Percentiles rank a stretch among this genome's conserved stretches.
Conservation (phyloP, 2,797 vertebrate species). For the Gobionotothen gibberifrons region DNA sequence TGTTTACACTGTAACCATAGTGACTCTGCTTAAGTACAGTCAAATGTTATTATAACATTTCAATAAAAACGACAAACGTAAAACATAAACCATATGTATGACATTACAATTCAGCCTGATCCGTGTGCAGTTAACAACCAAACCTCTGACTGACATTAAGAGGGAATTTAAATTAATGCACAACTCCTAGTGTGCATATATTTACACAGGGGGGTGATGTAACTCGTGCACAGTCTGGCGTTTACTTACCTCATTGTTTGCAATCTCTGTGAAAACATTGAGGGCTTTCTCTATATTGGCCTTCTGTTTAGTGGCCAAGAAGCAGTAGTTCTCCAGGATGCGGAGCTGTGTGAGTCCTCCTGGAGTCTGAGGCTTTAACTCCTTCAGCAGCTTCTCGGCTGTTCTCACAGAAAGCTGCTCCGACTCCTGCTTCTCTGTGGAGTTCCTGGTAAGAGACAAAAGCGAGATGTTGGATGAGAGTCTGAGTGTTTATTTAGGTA, state of each 20-base stretch:
- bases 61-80: neutral
- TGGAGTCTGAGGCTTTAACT: constrained; percentile 93
- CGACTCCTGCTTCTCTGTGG: constrained; percentile 96
- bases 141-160: constrained; percentile 24
- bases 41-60: neutral
- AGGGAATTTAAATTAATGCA: constrained; percentile 24
- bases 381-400: constrained; percentile 96
- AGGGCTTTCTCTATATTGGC: constrained; percentile 92
- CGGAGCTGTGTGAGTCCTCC: constrained; percentile 91
- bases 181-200: constrained; percentile 31
- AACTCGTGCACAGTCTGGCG: constrained; percentile 44
- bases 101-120: neutral
- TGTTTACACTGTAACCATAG: neutral
- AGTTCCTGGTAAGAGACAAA: constrained; percentile 83
- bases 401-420: constrained; percentile 95
- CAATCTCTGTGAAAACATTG: constrained; percentile 92
- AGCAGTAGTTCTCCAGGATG: constrained; percentile 95
- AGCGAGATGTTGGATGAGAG: neutral
- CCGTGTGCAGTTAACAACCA: constrained; percentile 14
- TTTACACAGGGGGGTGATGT: constrained; percentile 47
- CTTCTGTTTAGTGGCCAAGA: constrained; percentile 95
- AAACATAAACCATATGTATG: neutral
- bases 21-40: neutral
- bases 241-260: constrained; percentile 90
- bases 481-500: neutral